Conservation (phyloP, 1,140 invertebrate genomes). For the Ericerus pela region DNA sequence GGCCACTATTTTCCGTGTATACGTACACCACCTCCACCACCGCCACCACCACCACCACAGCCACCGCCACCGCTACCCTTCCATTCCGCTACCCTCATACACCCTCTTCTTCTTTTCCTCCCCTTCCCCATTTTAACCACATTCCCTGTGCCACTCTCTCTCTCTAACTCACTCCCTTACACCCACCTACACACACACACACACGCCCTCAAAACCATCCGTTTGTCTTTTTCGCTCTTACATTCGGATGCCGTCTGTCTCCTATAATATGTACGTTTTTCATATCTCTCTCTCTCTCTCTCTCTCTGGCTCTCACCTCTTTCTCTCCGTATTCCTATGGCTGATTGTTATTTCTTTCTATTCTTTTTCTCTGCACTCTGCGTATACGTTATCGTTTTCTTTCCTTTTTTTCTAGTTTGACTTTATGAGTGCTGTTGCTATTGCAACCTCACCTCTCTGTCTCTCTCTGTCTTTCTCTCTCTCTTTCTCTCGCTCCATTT, state of each 20-base stretch:
- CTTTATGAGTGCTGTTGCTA: slow-evolving; percentile 8
- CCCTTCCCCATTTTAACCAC: no score
- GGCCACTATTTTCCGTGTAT: slow-evolving; percentile 13
- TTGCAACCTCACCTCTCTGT: background rate
- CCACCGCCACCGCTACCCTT: no score
- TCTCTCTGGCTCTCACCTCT: slow-evolving; percentile 2
- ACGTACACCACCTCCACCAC: background rate
- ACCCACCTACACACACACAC: no score
- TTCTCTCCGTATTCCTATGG: background rate
- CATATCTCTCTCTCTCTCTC: slow-evolving; percentile 10
- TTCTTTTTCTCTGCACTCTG: background rate
- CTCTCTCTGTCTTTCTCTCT: slow-evolving; percentile 1
- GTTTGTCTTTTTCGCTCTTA: no score
- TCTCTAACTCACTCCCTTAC: no score
- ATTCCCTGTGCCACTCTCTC: no score
- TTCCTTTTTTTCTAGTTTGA: background rate
- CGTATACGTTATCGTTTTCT: background rate
- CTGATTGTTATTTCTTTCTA: no score
- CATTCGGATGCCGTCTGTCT: background rate
- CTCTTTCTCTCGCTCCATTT: background rate
- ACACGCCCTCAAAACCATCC: no score
- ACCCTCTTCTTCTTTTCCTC: no score
- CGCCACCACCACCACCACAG: background rate
- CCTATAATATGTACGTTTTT: no score
- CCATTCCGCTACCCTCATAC: no score